phyloP scores from a whole-genome alignment of 2,888 invertebrate species.

The Holacanthella duospinosa region DNA sequence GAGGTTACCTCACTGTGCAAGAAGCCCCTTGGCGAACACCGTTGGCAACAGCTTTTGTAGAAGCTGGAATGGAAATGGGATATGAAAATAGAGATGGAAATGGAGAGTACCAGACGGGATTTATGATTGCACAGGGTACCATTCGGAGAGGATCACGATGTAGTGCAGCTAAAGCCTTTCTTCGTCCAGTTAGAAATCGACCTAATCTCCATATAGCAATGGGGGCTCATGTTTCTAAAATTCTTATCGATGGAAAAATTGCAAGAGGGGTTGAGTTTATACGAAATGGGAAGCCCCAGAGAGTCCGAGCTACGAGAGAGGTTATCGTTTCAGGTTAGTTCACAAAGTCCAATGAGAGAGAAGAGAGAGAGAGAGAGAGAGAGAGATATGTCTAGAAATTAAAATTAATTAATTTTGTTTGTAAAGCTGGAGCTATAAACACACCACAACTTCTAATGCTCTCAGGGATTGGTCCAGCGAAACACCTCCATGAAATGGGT shows the following conservation, averaged over 20 bases:
- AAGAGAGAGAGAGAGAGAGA: no score
- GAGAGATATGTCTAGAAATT: no score
- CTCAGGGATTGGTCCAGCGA: slow-evolving; percentile 71
- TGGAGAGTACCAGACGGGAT: slow-evolving; percentile 75
- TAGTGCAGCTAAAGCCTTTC: slow-evolving; percentile 73
- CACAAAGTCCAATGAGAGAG: no score
- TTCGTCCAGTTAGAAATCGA: slow-evolving; percentile 64
- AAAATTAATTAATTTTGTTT: no score
- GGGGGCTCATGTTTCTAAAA: slow-evolving; percentile 65
- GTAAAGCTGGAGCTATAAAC: slow-evolving; percentile 85
- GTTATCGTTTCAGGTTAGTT: slow-evolving; percentile 72
- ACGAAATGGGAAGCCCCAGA: slow-evolving; percentile 50
- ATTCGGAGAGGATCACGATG: slow-evolving; percentile 73
- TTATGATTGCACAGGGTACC: slow-evolving; percentile 77
- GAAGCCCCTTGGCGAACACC: slow-evolving; percentile 72
- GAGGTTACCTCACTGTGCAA: slow-evolving; percentile 65
- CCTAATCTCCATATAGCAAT: slow-evolving; percentile 71
- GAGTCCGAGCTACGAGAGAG: slow-evolving; percentile 61
- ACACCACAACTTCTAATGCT: slow-evolving; percentile 76
- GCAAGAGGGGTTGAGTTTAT: slow-evolving; percentile 72
- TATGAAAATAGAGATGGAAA: slow-evolving; percentile 78
- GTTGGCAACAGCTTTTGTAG: slow-evolving; percentile 68
- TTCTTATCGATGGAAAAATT: slow-evolving; percentile 62
- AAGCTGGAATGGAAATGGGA: slow-evolving; percentile 86
- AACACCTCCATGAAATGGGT: slow-evolving; percentile 61